Conservation (phyloP, 35 echinoderm and acorn worm genomes). For the Strongylocentrotus purpuratus region DNA sequence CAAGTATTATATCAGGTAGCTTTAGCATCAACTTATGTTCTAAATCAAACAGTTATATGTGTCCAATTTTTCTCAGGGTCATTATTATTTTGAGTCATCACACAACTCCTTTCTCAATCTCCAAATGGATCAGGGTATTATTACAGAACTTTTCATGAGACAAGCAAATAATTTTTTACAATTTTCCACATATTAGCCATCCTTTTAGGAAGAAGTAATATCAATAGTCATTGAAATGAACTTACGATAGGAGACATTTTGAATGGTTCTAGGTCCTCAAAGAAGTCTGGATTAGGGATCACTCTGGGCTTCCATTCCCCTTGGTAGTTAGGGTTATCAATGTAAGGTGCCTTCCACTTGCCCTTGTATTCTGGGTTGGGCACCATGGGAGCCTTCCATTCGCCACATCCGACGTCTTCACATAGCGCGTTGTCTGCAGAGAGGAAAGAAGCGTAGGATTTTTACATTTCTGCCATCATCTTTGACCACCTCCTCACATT, state of each 20-base stretch:
- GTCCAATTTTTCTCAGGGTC: neutral
- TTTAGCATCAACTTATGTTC: too few species aligned
- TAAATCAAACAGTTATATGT: too few species aligned
- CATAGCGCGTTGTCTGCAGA: constrained; percentile 77
- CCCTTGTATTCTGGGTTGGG: constrained; percentile 94
- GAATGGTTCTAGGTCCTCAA: constrained; percentile 96
- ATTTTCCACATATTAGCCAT: too few species aligned
- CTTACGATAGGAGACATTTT: constrained; percentile 96
- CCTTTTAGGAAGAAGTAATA: neutral
- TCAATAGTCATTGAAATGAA: neutral
- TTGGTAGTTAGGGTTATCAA: constrained; percentile 88
- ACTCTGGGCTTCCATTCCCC: constrained; percentile 88
- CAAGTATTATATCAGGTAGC: too few species aligned
- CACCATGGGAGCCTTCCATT: constrained; percentile 82
- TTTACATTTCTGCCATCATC: too few species aligned
- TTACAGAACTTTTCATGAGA: too few species aligned
- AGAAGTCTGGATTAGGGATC: constrained; percentile 97
- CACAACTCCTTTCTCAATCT: too few species aligned
- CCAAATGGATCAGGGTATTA: too few species aligned
- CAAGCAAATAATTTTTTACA: too few species aligned
- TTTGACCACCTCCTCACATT: too few species aligned
- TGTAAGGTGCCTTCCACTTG: constrained; percentile 89
- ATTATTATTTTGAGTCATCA: too few species aligned
- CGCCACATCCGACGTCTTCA: constrained; percentile 93
- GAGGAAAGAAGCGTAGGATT: neutral